Percentiles rank a stretch among this genome's conserved stretches.
Conservation (phyloP, 64 coral and sea anemone genomes). For the Montipora foliosa region DNA sequence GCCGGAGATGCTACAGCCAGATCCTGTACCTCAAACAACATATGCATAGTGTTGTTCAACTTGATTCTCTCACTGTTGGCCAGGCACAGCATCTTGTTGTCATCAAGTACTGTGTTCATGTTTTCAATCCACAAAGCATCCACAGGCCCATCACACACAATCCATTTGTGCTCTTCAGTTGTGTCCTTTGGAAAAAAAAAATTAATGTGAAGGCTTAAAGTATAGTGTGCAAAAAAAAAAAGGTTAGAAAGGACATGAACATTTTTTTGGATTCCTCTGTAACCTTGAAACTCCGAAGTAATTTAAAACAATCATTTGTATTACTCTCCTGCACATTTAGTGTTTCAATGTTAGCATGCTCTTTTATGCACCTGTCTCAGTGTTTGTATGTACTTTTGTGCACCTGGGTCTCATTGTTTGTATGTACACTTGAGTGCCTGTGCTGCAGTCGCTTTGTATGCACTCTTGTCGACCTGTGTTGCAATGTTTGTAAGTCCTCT, state of each 20-base stretch:
- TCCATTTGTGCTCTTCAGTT: slow-evolving; percentile 96
- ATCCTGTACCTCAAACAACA: slow-evolving; percentile 99
- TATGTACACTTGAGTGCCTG: too few species aligned
- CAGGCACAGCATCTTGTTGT: slow-evolving; percentile 98
- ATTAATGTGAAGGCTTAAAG: not conserved
- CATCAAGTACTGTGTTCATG: slow-evolving; percentile 98
- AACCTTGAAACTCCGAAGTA: too few species aligned
- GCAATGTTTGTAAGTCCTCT: too few species aligned
- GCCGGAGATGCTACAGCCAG: slow-evolving; percentile 97
- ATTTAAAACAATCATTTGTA: too few species aligned
- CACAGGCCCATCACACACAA: slow-evolving; percentile 97
- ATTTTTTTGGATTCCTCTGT: not conserved
- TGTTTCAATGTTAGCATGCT: too few species aligned
- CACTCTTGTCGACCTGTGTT: too few species aligned
- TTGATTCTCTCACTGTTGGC: slow-evolving; percentile 99
- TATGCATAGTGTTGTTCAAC: slow-evolving; percentile 94
- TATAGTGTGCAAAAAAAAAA: not conserved
- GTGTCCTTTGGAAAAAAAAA: slow-evolving; percentile 63
- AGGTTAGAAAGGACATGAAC: not conserved
- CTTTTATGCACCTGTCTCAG: too few species aligned
- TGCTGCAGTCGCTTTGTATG: too few species aligned
- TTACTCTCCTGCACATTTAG: too few species aligned
- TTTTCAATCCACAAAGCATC: slow-evolving; percentile 99
- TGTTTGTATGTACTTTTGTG: too few species aligned
- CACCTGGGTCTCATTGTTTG: too few species aligned